These are phyloP conservation scores for Liasis olivaceus DNA, from an alignment of 2,797 vertebrate genomes.

Conservation along the genomic window DNA sequence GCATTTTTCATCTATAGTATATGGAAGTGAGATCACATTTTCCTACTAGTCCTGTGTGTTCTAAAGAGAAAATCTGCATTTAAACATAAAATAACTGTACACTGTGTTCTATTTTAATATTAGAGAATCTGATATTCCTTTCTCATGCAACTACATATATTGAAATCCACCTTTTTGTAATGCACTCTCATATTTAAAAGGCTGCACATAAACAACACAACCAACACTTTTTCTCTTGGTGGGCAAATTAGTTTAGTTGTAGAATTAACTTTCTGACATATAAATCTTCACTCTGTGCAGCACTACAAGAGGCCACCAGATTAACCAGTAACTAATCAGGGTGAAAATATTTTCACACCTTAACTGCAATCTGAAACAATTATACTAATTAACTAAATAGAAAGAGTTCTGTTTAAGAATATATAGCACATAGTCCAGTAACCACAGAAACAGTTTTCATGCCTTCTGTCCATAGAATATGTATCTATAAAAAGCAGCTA, in stretches of 20 bases:
- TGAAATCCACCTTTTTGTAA: neutral
- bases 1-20: neutral
- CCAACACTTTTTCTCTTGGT: neutral
- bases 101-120: neutral
- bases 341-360: no score
- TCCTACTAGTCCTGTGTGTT: neutral
- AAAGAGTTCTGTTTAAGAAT: neutral
- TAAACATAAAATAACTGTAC: neutral
- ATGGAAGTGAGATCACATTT: no score
- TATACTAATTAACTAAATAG: neutral
- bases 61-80: neutral
- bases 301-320: neutral
- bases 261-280: neutral
- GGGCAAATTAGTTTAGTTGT: neutral
- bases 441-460: neutral
- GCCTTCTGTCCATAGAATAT: neutral
- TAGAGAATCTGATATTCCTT: neutral
- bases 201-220: neutral
- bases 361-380: neutral
- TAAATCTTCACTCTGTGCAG: neutral
- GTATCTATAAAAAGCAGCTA: neutral
- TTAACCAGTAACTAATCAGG: neutral
- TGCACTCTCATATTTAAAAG: neutral
- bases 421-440: neutral
- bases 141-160: neutral